Evolutionary conservation across 2,113 vertebrate species (phyloP).

Genomic region (Manacus vitellinus): DNA sequence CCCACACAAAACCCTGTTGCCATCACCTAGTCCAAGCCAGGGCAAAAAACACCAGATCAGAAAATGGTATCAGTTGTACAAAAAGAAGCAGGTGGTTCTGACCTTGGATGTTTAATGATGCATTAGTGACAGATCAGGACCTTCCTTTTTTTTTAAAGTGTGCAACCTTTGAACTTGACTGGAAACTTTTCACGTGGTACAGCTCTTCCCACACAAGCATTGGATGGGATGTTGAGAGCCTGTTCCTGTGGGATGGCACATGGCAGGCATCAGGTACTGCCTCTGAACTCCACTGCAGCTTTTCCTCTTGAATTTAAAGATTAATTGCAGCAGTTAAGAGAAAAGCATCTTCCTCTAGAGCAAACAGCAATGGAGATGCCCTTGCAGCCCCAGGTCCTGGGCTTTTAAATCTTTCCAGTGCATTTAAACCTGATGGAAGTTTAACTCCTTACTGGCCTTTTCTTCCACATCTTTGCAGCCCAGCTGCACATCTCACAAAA

Average conservation of each 20-base stretch:
- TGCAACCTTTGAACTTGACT: background rate
- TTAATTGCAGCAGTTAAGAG: background rate
- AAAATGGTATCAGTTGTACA: background rate
- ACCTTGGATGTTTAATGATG: background rate
- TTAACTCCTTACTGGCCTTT: background rate
- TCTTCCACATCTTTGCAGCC: background rate
- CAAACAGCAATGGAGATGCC: background rate
- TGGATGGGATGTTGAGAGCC: rapidly evolving
- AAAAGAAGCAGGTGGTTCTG: background rate
- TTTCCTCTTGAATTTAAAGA: background rate
- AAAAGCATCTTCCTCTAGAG: background rate
- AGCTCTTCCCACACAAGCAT: background rate
- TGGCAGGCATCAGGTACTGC: rapidly evolving
- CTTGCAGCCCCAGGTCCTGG: background rate
- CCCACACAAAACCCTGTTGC: background rate
- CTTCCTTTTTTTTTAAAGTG: background rate
- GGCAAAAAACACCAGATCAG: background rate
- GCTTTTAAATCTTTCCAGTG: background rate
- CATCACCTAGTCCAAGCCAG: background rate
- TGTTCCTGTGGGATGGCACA: rapidly evolving
- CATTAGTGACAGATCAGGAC: background rate
- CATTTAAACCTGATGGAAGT: background rate
- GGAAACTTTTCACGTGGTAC: background rate
- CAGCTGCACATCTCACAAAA: background rate
- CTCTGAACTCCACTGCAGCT: background rate